phyloP scores from a whole-genome alignment of 2,113 vertebrate species.

The Mugil cephalus region DNA sequence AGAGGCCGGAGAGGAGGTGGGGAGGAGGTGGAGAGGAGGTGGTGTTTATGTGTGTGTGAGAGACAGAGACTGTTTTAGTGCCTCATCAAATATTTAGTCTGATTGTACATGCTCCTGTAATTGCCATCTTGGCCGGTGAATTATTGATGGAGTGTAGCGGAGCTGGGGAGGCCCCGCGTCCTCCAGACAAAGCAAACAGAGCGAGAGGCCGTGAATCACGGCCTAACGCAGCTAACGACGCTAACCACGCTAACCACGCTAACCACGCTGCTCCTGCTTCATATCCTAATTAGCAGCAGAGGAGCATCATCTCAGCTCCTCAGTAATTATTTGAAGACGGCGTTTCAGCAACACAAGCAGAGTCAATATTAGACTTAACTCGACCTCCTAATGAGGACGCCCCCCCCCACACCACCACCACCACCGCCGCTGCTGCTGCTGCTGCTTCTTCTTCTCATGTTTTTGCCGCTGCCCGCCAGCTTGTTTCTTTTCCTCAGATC shows the following conservation, averaged over 20 bases:
- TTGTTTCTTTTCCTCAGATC: constrained; percentile 4
- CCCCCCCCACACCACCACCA: constrained; percentile 3
- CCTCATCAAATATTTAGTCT: constrained; percentile 89
- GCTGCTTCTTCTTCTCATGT: constrained; percentile 36
- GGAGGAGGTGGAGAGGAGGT: constrained; percentile 23
- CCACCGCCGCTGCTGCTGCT: background rate
- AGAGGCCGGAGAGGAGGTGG: no score
- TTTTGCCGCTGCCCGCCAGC: constrained; percentile 27
- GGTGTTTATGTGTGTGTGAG: constrained; percentile 4
- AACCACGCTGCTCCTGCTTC: constrained; percentile 69
- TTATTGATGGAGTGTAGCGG: constrained; percentile 85
- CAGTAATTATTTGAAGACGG: constrained; percentile 77
- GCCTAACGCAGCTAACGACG: no score
- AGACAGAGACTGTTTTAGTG: constrained; percentile 84
- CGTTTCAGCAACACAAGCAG: constrained; percentile 54
- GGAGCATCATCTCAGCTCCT: constrained; percentile 60
- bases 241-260: no score
- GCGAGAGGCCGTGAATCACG: no score
- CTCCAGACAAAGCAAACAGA: no score
- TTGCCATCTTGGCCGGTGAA: constrained; percentile 86
- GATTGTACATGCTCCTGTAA: constrained; percentile 88
- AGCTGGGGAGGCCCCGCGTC: constrained; percentile 66
- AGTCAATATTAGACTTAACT: constrained; percentile 77
- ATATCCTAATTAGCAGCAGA: constrained; percentile 72
- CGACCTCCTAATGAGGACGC: constrained; percentile 63